Base-by-base conservation (phyloP, 2,888 invertebrate genomes). In the Cheilosia variabilis region DNA sequence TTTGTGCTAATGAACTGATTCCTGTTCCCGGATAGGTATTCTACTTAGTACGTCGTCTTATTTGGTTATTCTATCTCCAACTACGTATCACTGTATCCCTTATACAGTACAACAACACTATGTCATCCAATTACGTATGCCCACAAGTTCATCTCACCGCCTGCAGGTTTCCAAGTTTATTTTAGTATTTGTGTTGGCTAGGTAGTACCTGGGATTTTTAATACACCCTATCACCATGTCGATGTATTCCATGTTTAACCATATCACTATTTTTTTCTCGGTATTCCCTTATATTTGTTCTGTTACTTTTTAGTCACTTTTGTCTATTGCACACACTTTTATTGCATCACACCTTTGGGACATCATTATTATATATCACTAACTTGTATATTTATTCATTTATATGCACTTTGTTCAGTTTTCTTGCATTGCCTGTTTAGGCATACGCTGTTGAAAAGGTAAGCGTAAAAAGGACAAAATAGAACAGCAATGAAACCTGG, bases 141-240 rank as follows among this genome's bases (percentile, higher is more conserved):
- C 84, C 83, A 75, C 73, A 88, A 87, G 87, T 88, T 88, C 89
- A 89, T 89, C 89, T 89, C 89, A 89, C 89, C 89, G 89, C 87
- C 88, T 88, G 87, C 88, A 89, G 78, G 87, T 87, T 88, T 87
- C 87, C 72, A 87, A 88, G 84, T 88, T 87, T 63, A 77, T 62
- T 66, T 77, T 72, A 81, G 55, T 81, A 68, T 65, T 72, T 72
- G 66, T 77, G 72, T 43, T 71, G 50, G 41, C 68, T 57, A 66
- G 71, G 58, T 68, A 66, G 62, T 77, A 81, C 43, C 75, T 81
- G 80, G 76, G 81, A 81, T 76, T 76, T 72, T 68, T 71, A 62
- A 69, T 68, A 81, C 81, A 75, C 80, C 69, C 57, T 55, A 60
- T 81, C 72, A 66, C 55, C 60, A 34, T 66, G 22, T 52, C 66